Base-by-base conservation (phyloP, 2,797 vertebrate species). In the Cyclura pinguis region DNA sequence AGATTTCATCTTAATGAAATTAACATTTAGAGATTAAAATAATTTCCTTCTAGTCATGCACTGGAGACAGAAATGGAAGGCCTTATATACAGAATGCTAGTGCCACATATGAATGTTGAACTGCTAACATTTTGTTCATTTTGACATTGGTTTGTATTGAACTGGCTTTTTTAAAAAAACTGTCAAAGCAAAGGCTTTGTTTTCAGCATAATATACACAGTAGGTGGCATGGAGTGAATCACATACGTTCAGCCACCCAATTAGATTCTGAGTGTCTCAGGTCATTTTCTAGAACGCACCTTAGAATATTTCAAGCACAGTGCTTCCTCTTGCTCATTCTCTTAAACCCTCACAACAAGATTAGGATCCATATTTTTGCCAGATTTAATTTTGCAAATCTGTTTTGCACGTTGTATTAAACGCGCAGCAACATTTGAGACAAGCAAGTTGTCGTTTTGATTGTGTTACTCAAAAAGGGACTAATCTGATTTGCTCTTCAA, bases 371-470 rank as follows among this genome's bases (percentile, higher is more conserved):
- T 92, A 91, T 90, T 64, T 27, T 91, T 92, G 82, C 80, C 91
- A 64, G 80, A 81, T 93, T 89, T 85, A 86, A 59, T 94, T 95
- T 91, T 83, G 47, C 86, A 84, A 88, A 91, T 88, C 80, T 67
- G 22, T 69, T 88, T 84, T 89, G 91, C 88, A 87, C 35, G n/a
- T 74, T 85, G 67, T 90, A 6, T 69, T 91, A 64, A 92, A 93
- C 22, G 35, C 72, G 77, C 32, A 32, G 29, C 69, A 86, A 86
- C 67, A 55, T 69, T 84, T 76, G 62, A 92, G 91, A 88, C 84
- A 3, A 86, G 76, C 47, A 84, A 85, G 59, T 92, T 4, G 52
- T 91, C 86, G 86, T 90, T 92, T 80, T 67, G 90, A 74, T 81
- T 86, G 74, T 73, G 42, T 91, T 92, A 81, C 38, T 91, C 29